Evolutionary conservation across 2,888 invertebrate species (phyloP), one percentile per base, ranked within the genome.

Genomic region (Holacanthella duospinosa): DNA sequence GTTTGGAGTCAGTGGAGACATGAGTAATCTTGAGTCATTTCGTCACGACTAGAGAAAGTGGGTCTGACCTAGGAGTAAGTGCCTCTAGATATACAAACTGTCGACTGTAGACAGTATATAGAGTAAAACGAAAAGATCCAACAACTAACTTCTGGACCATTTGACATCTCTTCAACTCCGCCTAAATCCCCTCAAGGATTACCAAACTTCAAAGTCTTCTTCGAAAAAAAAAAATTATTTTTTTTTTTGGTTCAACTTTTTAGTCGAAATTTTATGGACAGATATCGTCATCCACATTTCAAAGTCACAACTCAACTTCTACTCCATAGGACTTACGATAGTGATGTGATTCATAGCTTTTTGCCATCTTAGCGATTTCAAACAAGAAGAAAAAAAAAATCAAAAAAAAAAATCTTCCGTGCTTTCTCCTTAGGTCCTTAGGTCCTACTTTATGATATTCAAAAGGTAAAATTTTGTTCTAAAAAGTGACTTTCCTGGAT

Each of bases 151-250:
- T 70, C 70, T 67, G 68, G 69, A 67, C 71, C 70, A 71, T 71
- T 71, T 71, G 71, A 71, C 71, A 71, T 71, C 71, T 71, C 69
- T 67, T 72, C 72, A 71, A 68, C 68, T 72, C 67, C 67, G 61
- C 63, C 63, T 68, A 72, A 69, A 69, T 69, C 72, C 72, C 48
- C 48, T 48, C 48, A 48, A 48, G 48, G 48, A 48, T 48, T 48
- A 48, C 48, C 36, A 6, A 16, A 16, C 6, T 9, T 36, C 36
- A 9, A 36, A 16, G 9, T 36, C 16, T 36, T 16, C 6, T 36
- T 36, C 36, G 6, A 36, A 9, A 6, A 16, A n/a, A n/a, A n/a
- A n/a, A n/a, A n/a, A n/a, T n/a, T n/a, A n/a, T n/a, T n/a, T n/a
- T n/a, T n/a, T n/a, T n/a, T n/a, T n/a, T n/a, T n/a, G n/a, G n/a